Evolutionary conservation across 2,113 vertebrate genomes (phyloP), one percentile per base, ranked within the genome.

Genomic region (Synodontis membranacea): DNA sequence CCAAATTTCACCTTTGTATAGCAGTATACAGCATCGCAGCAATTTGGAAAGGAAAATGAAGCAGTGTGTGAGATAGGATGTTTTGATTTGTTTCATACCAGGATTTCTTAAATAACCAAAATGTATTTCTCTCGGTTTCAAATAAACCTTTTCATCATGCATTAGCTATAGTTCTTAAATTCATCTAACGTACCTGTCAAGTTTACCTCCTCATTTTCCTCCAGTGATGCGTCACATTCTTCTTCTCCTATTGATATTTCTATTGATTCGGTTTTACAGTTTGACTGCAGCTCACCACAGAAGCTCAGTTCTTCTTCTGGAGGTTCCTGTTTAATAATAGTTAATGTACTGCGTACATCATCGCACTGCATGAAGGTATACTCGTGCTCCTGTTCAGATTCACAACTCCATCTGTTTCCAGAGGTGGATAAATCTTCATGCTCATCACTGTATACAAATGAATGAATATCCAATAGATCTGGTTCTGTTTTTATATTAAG

Each of bases 401-500:
- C 68, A 44, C 68, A 84, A 21, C 46, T 50, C 76, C 85, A 86
- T 1, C 28, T 21, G 14, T 72, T 66, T 44, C 58, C 46, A 42
- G 64, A 48, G 42, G n/a, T 58, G 5, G 54, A 42, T 42, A 48
- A 62, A 46, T 46, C 39, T 44, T 60, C 62, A 3, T 23, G 48
- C 19, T 56, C 62, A 34, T 39, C 37, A 7, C 15, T 12, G 75
- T 85, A 62, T 12, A 56, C 60, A 56, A 80, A 80, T 0, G 84
- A 54, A 8, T 50, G 5, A 3, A 68, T 58, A 31, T 81, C 64
- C 39, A 44, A 68, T 12, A 56, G 78, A 82, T 81, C 79, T 19
- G 48, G 64, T 74, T 86, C 85, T 1, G 79, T 86, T 86, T 86
- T 86, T 60, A 86, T 86, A 60, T 60, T n/a, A 1, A 72, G 78